Conservation (phyloP, 2,797 vertebrate genomes). For the Enteromius radiatus region DNA sequence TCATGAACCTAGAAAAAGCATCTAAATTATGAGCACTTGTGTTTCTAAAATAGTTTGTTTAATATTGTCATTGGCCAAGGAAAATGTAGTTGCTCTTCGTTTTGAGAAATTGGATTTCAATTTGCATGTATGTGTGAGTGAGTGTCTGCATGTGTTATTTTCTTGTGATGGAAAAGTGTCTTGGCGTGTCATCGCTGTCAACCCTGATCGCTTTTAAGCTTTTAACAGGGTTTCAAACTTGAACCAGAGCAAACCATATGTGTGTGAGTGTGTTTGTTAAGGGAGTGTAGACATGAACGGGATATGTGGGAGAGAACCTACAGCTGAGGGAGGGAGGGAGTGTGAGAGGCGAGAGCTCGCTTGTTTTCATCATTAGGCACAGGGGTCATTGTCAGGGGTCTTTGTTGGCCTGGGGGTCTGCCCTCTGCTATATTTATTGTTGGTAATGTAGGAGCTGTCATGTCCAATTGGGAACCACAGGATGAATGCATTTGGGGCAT, state of each 20-base stretch:
- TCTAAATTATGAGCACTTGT: neutral
- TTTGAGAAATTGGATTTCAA: neutral
- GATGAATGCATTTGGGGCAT: conserved; percentile 81
- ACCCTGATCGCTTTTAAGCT: conserved; percentile 20
- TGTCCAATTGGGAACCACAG: conserved; percentile 78
- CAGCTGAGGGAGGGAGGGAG: conserved; percentile 61
- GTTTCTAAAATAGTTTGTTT: conserved; percentile 5
- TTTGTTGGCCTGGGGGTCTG: conserved; percentile 71
- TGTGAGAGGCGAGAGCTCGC: conserved; percentile 64
- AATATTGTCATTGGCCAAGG: neutral
- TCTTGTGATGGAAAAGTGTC: conserved; percentile 16
- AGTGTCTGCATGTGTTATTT: conserved; percentile 27
- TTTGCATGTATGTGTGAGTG: conserved; percentile 32
- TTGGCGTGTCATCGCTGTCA: neutral
- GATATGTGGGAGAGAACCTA: conserved; percentile 39
- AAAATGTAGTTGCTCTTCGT: neutral
- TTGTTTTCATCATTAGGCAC: conserved; percentile 83
- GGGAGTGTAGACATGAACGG: conserved; percentile 7
- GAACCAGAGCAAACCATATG: conserved; percentile 40
- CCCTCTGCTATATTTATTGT: conserved; percentile 83
- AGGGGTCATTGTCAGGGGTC: conserved; percentile 80
- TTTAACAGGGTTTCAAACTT: conserved; percentile 28
- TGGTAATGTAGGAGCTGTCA: conserved; percentile 82
- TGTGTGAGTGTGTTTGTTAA: conserved; percentile 51
- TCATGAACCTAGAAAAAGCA: neutral